Base-by-base conservation (phyloP, 2,797 vertebrate species). In the Sebastes reedi region DNA sequence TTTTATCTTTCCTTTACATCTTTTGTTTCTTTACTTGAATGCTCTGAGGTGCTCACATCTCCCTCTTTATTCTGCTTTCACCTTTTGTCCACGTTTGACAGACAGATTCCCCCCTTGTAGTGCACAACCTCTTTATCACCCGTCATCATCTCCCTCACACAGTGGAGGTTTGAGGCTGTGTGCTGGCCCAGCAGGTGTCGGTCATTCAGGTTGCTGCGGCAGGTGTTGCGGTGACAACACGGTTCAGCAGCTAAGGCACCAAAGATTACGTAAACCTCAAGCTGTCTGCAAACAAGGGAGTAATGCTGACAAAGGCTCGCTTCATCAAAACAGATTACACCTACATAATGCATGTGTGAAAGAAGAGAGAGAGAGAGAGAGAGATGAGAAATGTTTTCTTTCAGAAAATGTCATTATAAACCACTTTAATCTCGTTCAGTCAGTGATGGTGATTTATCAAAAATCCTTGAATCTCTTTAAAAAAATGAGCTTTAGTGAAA, bases 271-370 rank as follows among this genome's bases (percentile, higher is more conserved):
- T 88, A 81, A 92, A 86, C 52, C 61, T 73, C 61, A 27, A 78
- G 68, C 65, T 30, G 54, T 67, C 60, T 75, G 66, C 27, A 77
- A 71, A 78, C 82, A 73, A 69, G 54, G 52, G 65, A 79, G 71
- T 16, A 72, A 64, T 30, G 77, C 76, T 82, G 83, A 89, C 88
- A 90, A 84, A 85, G 72, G 54, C 72, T 55, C 29, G 67, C 71
- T 90, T 85, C 73, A 86, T 84, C 64, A 62, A 18, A 83, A 65
- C 84, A 81, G 77, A 88, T 87, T 77, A 83, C 80, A 82, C 82
- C 84, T 85, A 82, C 80, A 87, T 85, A 77, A 86, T 79, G 82
- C 70, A 81, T 79, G 81, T 20, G 39, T 59, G 27, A 60, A 58
- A 39, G 67, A 32, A 74, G 30, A 34, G 32, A 60, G 70, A 74